Conservation (phyloP, 2,797 vertebrate species). For the Selene dorsalis region DNA sequence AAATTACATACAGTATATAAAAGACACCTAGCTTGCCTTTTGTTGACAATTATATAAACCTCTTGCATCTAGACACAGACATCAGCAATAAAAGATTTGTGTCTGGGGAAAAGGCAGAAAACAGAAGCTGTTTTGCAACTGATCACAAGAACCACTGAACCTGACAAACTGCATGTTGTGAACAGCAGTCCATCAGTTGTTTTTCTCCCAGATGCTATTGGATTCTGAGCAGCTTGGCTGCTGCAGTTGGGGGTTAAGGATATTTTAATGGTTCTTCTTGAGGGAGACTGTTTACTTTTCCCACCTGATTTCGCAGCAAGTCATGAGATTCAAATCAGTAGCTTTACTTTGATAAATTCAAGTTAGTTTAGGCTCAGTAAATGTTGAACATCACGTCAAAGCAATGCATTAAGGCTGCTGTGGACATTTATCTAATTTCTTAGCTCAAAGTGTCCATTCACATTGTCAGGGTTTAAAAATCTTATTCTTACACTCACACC, state of each 20-base stretch:
- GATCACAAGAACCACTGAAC: conserved; percentile 17
- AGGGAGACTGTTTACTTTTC: conserved; percentile 34
- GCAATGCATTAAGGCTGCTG: background rate
- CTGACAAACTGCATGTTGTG: conserved; percentile 19
- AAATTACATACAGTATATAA: background rate
- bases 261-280: conserved; percentile 27
- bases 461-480: background rate
- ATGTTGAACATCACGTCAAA: background rate
- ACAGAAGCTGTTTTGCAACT: conserved; percentile 24
- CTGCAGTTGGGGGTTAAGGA: conserved; percentile 19
- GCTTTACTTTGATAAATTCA: conserved; percentile 7
- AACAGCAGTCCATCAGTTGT: conserved; percentile 42
- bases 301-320: conserved; percentile 21
- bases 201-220: conserved; percentile 33
- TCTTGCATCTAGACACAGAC: background rate
- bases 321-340: background rate
- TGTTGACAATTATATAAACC: background rate
- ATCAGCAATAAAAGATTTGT: background rate
- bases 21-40: background rate
- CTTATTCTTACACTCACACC: background rate
- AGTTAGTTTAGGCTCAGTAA: background rate
- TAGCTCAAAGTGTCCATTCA: background rate
- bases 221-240: conserved; percentile 38
- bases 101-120: conserved; percentile 1
- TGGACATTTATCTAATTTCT: background rate